Conservation (phyloP, 2,113 vertebrate genomes). For the Oreochromis tanganicae region DNA sequence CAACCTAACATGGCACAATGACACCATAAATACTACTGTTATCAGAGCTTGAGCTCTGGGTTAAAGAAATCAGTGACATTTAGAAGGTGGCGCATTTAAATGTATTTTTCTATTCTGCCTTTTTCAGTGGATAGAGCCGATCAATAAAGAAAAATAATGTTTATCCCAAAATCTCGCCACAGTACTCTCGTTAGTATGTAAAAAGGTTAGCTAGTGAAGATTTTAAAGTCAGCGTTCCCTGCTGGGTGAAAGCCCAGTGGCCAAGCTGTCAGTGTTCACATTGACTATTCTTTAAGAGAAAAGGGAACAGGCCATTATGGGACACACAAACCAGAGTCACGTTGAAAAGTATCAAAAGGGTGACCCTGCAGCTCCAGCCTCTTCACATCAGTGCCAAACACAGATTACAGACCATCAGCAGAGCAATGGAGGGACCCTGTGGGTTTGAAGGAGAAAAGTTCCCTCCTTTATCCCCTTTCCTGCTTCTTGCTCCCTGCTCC, state of each 20-base stretch:
- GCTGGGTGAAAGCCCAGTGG: background rate
- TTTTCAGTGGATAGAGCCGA: background rate
- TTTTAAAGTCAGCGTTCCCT: background rate
- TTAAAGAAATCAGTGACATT: background rate
- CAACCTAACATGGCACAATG: background rate
- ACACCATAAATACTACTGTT: background rate
- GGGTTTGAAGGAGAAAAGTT: background rate
- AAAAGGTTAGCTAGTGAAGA: background rate
- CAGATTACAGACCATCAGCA: conserved; percentile 46
- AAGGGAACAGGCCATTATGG: conserved; percentile 21
- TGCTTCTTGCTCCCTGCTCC: background rate
- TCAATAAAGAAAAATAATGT: background rate
- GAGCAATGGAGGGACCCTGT: background rate
- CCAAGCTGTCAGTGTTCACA: background rate
- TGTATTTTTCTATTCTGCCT: background rate
- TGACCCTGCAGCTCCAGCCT: conserved; percentile 14
- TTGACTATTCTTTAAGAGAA: background rate
- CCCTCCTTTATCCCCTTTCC: background rate
- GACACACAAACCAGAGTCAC: conserved; percentile 7
- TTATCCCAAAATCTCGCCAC: background rate
- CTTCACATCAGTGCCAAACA: conserved; percentile 19
- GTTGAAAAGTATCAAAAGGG: conserved; percentile 13
- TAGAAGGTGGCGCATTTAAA: background rate
- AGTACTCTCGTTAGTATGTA: background rate
- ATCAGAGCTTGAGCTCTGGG: background rate